Percentiles rank a stretch among this genome's conserved stretches.
phyloP scores from a whole-genome alignment of 2,797 vertebrate species.

The Acestrorhynchus altus region DNA sequence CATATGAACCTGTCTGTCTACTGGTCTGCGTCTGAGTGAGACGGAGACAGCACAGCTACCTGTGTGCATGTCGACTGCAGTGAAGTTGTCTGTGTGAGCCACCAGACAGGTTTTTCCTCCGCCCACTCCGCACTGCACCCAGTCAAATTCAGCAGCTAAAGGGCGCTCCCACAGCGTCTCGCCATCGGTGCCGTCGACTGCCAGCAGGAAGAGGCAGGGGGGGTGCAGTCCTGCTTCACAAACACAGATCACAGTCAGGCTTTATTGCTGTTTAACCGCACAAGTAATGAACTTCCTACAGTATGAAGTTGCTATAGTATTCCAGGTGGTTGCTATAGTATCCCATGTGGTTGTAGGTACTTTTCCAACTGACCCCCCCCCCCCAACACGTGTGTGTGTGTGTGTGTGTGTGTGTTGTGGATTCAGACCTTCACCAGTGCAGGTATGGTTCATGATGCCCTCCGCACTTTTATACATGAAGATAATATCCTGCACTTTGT shows the following conservation, averaged over 20 bases:
- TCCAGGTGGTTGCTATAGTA: no score
- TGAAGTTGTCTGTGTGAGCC: slow-evolving; percentile 71
- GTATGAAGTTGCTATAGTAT: no score
- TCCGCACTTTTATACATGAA: slow-evolving; percentile 80
- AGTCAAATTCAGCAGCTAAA: slow-evolving; percentile 75
- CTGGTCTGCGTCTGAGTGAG: not conserved
- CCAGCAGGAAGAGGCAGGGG: slow-evolving; percentile 82
- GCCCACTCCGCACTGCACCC: slow-evolving; percentile 80
- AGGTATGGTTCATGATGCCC: slow-evolving; percentile 76
- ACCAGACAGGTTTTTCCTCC: slow-evolving; percentile 80
- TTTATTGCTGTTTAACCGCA: no score
- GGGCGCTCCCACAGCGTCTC: slow-evolving; percentile 81
- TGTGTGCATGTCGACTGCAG: slow-evolving; percentile 71
- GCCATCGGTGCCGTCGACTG: slow-evolving; percentile 86
- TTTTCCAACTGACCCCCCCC: no score
- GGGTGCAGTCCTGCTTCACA: slow-evolving; percentile 77
- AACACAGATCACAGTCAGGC: not conserved
- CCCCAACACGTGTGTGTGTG: not conserved
- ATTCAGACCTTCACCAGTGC: slow-evolving; percentile 78
- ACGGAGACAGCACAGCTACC: slow-evolving; percentile 74
- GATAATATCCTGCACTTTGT: slow-evolving; percentile 88
- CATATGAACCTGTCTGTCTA: no score
- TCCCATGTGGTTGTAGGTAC: no score
- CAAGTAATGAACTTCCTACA: no score
- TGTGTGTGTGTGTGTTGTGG: not conserved